Conservation (phyloP, 1,140 invertebrate genomes). For the Drosophila sechellia region DNA sequence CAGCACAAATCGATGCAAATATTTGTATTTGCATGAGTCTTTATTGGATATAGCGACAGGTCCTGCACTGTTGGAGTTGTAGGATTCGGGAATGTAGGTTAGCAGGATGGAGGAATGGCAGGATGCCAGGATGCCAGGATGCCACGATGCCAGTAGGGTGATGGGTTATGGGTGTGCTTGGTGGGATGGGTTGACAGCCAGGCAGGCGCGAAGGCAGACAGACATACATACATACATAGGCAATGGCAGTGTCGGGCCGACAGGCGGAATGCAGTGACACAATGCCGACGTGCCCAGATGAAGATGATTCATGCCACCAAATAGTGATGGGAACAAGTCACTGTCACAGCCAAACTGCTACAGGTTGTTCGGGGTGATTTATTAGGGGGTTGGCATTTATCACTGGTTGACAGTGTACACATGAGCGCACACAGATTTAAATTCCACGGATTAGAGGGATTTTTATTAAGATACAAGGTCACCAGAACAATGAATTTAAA, state of each 20-base stretch:
- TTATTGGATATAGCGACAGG: conserved; percentile 57
- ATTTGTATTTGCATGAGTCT: conserved; percentile 79
- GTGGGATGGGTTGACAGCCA: not conserved
- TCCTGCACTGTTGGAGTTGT: conserved; percentile 10
- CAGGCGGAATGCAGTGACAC: conserved; percentile 38
- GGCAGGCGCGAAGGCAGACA: not conserved
- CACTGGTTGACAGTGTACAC: not conserved
- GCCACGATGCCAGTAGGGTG: not conserved
- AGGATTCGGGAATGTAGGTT: conserved; percentile 11
- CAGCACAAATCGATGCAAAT: conserved; percentile 82
- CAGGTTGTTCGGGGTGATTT: conserved; percentile 36
- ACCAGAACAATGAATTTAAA: not conserved
- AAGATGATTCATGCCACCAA: conserved; percentile 43
- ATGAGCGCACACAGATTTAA: not conserved
- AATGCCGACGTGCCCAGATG: conserved; percentile 45
- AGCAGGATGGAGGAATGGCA: conserved; percentile 14
- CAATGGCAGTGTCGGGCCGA: conserved; percentile 8
- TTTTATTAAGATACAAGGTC: not conserved
- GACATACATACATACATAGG: not conserved
- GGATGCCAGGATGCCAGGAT: conserved; percentile 2
- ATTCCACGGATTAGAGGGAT: not conserved
- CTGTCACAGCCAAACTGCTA: conserved; percentile 7
- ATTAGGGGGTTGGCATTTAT: conserved; percentile 13
- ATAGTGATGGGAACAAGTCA: conserved; percentile 30
- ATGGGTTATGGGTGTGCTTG: too few species aligned